Evolutionary conservation across 1,140 invertebrate genomes (phyloP).

Genomic region (Pantala flavescens): DNA sequence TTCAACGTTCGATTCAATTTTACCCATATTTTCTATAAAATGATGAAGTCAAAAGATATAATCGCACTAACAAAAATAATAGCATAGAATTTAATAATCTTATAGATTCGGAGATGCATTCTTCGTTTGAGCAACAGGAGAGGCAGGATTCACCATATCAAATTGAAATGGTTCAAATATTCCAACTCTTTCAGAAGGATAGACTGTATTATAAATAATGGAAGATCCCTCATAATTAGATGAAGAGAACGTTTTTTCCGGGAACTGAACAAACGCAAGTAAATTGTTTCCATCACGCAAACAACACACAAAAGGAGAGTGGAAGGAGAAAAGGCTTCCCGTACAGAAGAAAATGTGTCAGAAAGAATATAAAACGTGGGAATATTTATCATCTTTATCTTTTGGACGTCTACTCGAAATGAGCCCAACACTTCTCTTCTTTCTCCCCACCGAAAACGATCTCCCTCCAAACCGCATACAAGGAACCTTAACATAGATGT

Average conservation of each 20-base stretch:
- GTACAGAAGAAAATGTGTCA: constrained; percentile 13
- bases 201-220: background rate
- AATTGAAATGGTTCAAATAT: background rate
- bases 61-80: no score
- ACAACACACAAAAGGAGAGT: background rate
- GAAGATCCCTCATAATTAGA: background rate
- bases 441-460: background rate
- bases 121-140: no score
- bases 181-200: background rate
- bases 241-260: constrained; percentile 1
- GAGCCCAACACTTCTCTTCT: constrained; percentile 11
- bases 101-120: no score
- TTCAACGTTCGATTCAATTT: no score
- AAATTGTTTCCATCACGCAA: constrained; percentile 6
- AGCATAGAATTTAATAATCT: no score
- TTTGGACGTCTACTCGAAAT: constrained; percentile 8
- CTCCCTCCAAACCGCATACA: background rate
- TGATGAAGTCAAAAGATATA: no score
- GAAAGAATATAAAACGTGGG: constrained; percentile 15
- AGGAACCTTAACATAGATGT: constrained; percentile 9
- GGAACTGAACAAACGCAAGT: constrained; percentile 1
- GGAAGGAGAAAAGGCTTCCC: background rate
- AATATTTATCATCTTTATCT: constrained; percentile 16
- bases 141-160: no score
- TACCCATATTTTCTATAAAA: no score